A percentile compares a stretch with the other conserved stretches of the same genome.
Conservation (phyloP, 2,888 invertebrate species). For the Meteorus cinctellus region DNA sequence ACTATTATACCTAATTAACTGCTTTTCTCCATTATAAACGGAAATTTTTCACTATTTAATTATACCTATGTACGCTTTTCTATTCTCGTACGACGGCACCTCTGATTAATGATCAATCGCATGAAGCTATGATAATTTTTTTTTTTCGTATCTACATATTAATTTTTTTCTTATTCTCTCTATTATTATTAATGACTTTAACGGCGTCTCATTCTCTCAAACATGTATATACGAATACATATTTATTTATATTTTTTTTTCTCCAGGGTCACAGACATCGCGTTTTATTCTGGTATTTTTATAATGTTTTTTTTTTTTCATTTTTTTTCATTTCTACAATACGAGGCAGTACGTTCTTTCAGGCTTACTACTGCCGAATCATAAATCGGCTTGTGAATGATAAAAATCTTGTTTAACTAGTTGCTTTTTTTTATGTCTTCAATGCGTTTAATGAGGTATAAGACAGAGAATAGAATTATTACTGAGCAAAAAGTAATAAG, state of each 20-base stretch:
- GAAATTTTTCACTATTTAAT: constrained; percentile 30
- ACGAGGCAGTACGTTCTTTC: constrained; percentile 43
- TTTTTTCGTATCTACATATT: constrained; percentile 18
- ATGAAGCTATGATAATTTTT: constrained; percentile 18
- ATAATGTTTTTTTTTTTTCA: background rate
- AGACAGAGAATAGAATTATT: constrained; percentile 7
- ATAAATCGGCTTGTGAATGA: constrained; percentile 15
- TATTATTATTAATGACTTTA: constrained; percentile 29
- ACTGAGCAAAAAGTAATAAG: background rate
- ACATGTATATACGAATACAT: background rate
- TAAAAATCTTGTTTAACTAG: background rate
- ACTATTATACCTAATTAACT: constrained; percentile 56
- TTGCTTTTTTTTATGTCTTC: background rate
- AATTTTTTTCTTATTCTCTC: constrained; percentile 43
- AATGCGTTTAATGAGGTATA: constrained; percentile 22
- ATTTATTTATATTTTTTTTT: background rate
- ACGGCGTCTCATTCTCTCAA: background rate
- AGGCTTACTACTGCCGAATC: constrained; percentile 39
- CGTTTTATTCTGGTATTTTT: background rate
- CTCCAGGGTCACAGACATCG: background rate
- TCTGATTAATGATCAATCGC: constrained; percentile 28
- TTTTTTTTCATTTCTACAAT: constrained; percentile 25
- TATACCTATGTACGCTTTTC: constrained; percentile 31
- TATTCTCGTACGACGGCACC: background rate
- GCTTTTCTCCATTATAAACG: constrained; percentile 44